Conservation (phyloP, 2,113 vertebrate species). For the Macquaria ambigua region DNA sequence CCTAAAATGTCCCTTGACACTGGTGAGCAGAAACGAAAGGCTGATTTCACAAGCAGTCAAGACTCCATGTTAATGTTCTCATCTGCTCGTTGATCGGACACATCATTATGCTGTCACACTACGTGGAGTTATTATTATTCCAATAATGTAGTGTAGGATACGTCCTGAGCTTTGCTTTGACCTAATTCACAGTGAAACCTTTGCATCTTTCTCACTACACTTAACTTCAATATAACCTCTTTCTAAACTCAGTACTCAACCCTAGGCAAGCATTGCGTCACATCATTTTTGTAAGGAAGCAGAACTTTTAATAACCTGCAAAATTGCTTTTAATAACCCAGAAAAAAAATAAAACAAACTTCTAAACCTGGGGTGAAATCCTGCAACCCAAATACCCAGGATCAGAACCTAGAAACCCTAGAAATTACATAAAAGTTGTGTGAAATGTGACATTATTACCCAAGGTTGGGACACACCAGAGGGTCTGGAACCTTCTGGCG, state of each 20-base stretch:
- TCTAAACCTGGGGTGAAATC: background rate
- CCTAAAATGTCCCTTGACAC: slow-evolving; percentile 1
- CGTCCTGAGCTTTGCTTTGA: background rate
- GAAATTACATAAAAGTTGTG: background rate
- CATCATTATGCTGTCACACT: background rate
- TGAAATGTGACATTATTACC: background rate
- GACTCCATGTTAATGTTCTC: background rate
- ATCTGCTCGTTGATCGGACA: background rate
- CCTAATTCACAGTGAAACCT: background rate
- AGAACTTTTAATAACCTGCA: background rate
- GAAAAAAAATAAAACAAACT: background rate
- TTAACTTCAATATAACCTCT: background rate
- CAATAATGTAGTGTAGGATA: background rate
- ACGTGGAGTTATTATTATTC: background rate
- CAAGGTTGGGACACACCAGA: background rate
- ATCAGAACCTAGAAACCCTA: background rate
- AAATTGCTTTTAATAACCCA: background rate
- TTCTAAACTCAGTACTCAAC: background rate
- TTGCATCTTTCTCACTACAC: background rate
- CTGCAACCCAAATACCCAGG: background rate
- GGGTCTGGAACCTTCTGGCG: background rate
- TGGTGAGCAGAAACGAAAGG: background rate
- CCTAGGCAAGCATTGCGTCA: background rate
- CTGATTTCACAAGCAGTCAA: background rate
- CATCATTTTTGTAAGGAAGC: too few relatives aligned